Conservation (phyloP, 92 coral and sea anemone genomes). For the Micromussa lordhowensis region DNA sequence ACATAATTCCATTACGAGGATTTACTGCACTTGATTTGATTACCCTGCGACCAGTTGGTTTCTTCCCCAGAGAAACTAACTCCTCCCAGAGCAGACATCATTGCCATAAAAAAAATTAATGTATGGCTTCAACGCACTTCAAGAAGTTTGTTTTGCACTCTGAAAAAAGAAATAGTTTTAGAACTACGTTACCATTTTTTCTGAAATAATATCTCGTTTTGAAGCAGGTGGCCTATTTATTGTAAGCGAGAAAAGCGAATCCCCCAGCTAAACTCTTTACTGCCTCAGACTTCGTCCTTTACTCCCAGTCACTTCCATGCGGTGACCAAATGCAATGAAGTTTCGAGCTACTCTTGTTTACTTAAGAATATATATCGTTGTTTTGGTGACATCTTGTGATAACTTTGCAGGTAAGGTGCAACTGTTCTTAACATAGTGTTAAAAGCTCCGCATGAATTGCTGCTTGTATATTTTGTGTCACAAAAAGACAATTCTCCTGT, state of each 20-base stretch:
- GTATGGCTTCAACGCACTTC: neutral
- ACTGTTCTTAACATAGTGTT: neutral
- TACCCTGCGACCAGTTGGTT: too few relatives aligned
- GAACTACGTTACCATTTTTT: constrained; percentile 2
- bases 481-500: neutral
- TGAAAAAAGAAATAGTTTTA: neutral
- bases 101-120: too few relatives aligned
- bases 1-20: too few relatives aligned
- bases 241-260: neutral
- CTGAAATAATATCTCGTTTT: neutral
- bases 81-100: too few relatives aligned
- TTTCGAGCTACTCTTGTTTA: neutral
- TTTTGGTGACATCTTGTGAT: neutral
- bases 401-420: neutral
- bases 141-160: neutral
- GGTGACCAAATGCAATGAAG: neutral
- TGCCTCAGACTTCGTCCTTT: neutral
- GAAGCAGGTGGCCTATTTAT: constrained; percentile 6
- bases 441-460: neutral
- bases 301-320: neutral
- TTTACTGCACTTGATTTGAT: too few relatives aligned
- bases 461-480: too few relatives aligned
- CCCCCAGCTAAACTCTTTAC: neutral
- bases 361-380: neutral
- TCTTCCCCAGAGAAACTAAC: too few relatives aligned